Evolutionary conservation across 2,888 invertebrate genomes (phyloP).

Genomic region (Pseudoips prasinana): DNA sequence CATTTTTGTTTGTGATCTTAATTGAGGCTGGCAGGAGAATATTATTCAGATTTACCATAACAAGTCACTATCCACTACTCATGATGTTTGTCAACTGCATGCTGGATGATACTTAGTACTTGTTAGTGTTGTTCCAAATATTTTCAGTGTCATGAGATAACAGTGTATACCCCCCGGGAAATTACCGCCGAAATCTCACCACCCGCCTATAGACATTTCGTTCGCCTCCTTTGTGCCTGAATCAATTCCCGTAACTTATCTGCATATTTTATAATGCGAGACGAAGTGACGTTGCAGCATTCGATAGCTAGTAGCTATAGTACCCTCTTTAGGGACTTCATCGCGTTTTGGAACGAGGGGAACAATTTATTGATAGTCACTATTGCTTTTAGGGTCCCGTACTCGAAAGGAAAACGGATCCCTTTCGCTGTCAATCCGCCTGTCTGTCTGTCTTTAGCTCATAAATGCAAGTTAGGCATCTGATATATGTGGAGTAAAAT

Average conservation of each 20-base stretch:
- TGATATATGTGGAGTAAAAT: too few relatives aligned
- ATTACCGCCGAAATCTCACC: conserved; percentile 77
- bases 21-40: too few relatives aligned
- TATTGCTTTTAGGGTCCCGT: too few relatives aligned
- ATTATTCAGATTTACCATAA: too few relatives aligned
- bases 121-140: conserved; percentile 52
- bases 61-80: too few relatives aligned
- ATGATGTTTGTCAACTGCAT: too few relatives aligned
- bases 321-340: conserved; percentile 52
- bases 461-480: too few relatives aligned
- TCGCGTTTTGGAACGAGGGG: conserved; percentile 38
- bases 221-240: conserved; percentile 73
- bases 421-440: too few relatives aligned
- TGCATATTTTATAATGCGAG: conserved; percentile 79
- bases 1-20: too few relatives aligned
- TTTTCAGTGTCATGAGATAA: conserved; percentile 70
- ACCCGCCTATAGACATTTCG: conserved; percentile 68
- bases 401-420: too few relatives aligned
- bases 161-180: conserved; percentile 72
- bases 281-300: conserved; percentile 63
- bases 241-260: conserved; percentile 81
- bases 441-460: too few relatives aligned
- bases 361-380: background rate
- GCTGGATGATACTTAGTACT: too few relatives aligned
- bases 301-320: conserved; percentile 50